Conservation (phyloP, 1,140 invertebrate species). For the Phymorhynchus buccinoides region DNA sequence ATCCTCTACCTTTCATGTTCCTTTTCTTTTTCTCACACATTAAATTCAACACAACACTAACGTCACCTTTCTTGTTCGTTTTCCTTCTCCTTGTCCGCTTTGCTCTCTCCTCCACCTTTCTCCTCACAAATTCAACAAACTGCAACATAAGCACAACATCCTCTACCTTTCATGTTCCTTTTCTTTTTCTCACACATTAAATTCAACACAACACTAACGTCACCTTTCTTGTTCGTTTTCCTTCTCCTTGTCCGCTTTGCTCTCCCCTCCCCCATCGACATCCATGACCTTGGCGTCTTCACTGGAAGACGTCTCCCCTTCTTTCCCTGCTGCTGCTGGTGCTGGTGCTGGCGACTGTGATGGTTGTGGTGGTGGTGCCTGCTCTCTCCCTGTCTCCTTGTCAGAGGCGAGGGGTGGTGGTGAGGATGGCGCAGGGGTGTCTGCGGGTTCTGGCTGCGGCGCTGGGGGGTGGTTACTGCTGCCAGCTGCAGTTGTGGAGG, state of each 20-base stretch:
- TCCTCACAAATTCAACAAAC: neutral
- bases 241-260: slow-evolving; percentile 18
- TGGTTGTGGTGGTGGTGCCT: too few relatives aligned
- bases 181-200: too few relatives aligned
- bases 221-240: slow-evolving; percentile 40
- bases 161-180: too few relatives aligned
- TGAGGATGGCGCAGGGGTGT: neutral
- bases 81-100: too few relatives aligned
- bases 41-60: too few relatives aligned
- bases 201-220: too few relatives aligned
- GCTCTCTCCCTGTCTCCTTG: neutral
- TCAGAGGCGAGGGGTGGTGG: neutral
- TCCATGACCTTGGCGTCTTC: slow-evolving; percentile 22
- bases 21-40: too few relatives aligned
- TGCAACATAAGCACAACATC: too few relatives aligned
- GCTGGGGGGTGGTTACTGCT: neutral
- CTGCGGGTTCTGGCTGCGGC: neutral
- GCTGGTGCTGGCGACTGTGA: too few relatives aligned
- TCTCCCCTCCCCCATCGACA: slow-evolving; percentile 19
- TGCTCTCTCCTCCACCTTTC: too few relatives aligned
- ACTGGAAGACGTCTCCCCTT: neutral
- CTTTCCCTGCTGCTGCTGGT: neutral
- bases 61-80: too few relatives aligned
- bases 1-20: too few relatives aligned
- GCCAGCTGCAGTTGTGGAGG: neutral